Evolutionary conservation across 2,797 vertebrate species (phyloP).

Genomic region (Fistularia commersonii): DNA sequence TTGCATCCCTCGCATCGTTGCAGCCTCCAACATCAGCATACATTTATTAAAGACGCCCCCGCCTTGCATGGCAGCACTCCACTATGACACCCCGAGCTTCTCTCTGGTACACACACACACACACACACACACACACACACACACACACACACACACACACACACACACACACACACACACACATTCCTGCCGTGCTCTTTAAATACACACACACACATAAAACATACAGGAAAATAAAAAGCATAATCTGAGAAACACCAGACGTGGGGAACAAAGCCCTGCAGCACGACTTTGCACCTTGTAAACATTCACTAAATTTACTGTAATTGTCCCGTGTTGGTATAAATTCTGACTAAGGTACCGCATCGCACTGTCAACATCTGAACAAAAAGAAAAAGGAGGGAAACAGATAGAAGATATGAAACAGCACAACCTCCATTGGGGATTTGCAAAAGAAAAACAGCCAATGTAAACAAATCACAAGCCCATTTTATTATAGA

Average conservation of each 20-base stretch:
- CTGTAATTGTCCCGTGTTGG: conserved; percentile 78
- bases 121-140: conserved; percentile 12
- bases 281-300: conserved; percentile 79
- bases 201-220: conserved; percentile 46
- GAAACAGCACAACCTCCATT: conserved; percentile 57
- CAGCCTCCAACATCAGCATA: conserved; percentile 89
- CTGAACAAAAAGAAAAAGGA: conserved; percentile 61
- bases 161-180: conserved; percentile 8
- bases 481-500: conserved; percentile 44
- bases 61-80: conserved; percentile 59
- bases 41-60: conserved; percentile 92
- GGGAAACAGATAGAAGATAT: conserved; percentile 49
- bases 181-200: conserved; percentile 29
- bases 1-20: conserved; percentile 83
- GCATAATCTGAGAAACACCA: conserved; percentile 64
- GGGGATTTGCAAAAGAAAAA: conserved; percentile 70
- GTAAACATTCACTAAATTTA: conserved; percentile 80
- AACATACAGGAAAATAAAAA: conserved; percentile 62
- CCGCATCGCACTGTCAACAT: conserved; percentile 67
- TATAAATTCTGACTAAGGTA: conserved; percentile 75
- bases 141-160: conserved; percentile 20
- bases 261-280: conserved; percentile 81
- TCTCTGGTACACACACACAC: conserved; percentile 38
- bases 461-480: conserved; percentile 72
- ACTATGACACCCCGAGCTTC: conserved; percentile 64